These are phyloP conservation scores for Coluber constrictor DNA, from an alignment of 2,797 vertebrate species.

Conservation along the genomic window DNA sequence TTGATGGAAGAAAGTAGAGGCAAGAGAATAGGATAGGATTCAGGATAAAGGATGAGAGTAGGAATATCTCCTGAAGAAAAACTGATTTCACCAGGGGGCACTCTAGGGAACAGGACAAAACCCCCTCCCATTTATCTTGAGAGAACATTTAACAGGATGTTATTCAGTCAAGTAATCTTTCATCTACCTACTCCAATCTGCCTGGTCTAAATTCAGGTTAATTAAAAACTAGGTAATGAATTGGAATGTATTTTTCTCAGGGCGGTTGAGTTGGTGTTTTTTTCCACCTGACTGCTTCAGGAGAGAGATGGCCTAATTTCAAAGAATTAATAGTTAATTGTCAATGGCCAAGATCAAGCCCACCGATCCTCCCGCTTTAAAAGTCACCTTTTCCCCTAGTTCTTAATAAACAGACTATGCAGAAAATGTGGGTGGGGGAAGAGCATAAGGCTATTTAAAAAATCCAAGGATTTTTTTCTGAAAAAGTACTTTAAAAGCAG, in stretches of 20 bases:
- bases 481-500: background rate
- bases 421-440: background rate
- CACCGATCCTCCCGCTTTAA: background rate
- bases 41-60: too few relatives aligned
- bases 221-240: conserved; percentile 25
- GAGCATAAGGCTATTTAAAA: background rate
- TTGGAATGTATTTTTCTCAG: conserved; percentile 14
- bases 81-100: background rate
- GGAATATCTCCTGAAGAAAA: background rate
- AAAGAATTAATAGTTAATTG: conserved; percentile 28
- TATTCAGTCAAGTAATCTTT: background rate
- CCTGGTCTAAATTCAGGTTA: conserved; percentile 14
- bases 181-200: background rate
- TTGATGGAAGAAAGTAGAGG: background rate
- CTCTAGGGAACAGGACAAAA: too few relatives aligned
- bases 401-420: background rate
- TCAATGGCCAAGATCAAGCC: conserved; percentile 9
- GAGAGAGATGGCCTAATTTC: background rate
- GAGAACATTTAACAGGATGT: background rate
- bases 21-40: background rate
- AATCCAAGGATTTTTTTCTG: background rate
- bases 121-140: too few relatives aligned
- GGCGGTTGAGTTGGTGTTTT: background rate
- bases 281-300: conserved; percentile 15
- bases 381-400: background rate